Evolutionary conservation across 2,113 vertebrate species (phyloP), one percentile per base, ranked within the genome.

Genomic region (Hippolais icterina): DNA sequence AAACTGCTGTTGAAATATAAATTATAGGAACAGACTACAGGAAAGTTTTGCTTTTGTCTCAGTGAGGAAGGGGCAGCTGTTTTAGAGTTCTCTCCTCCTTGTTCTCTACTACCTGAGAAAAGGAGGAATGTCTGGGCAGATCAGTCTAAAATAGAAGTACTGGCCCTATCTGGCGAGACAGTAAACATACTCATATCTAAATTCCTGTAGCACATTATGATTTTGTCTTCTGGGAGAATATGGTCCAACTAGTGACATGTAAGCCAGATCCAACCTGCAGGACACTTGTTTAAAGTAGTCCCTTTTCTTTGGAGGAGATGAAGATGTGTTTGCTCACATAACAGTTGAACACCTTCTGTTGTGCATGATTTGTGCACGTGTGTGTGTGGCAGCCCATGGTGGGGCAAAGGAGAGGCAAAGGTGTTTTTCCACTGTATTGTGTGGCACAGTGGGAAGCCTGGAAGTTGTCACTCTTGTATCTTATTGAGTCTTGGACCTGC

Each of bases 321-420:
- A 59, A 71, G 57, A 39, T 53, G 19, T 47, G 15, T 80, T 92
- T 88, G 31, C 46, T 66, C 4, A 41, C 8, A 1, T 39, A 57
- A 17, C 3, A 35, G 15, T 6, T 61, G 59, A 83, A 63, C 11
- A 3, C 46, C 80, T 76, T 27, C 12, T 69, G 0, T 74, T 41
- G 41, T 50, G 18, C 0, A 0, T n/a, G 41, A 25, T 57, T 23
- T 1, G 5, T 59, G 66, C n/a, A 8, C 3, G 0, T 22, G 11
- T 9, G 23, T 50, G 11, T 70, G 4, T 28, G 46, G 21, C 74
- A 68, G 78, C 44, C 49, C 10, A 0, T 19, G 42, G 2, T 5
- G 2, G 35, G 68, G 63, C 37, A 74, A 20, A 93, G 52, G 22
- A 57, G 61, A 53, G 72, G 11, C 11, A 44, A 64, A 90, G 46